Conservation (phyloP, 2,888 invertebrate genomes). For the Tachina lurida region DNA sequence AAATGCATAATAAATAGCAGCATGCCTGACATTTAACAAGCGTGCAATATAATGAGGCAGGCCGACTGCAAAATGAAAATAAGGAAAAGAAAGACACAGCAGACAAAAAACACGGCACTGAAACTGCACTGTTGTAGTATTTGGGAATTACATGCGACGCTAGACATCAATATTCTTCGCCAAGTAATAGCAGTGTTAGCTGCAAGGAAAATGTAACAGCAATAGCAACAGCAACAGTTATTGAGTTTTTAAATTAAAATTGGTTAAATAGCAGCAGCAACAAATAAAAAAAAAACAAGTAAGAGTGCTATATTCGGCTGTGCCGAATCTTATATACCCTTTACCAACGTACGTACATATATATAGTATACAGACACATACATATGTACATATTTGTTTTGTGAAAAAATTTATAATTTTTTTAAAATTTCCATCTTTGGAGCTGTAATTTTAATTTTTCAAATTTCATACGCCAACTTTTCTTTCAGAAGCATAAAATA, state of each 20-base stretch:
- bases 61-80: conserved; percentile 46
- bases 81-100: not conserved
- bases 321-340: too few relatives aligned
- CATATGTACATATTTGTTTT: too few relatives aligned
- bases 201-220: conserved; percentile 9
- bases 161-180: conserved; percentile 44
- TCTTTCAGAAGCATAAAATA: too few relatives aligned
- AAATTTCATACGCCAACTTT: too few relatives aligned
- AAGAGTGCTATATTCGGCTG: too few relatives aligned
- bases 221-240: conserved; percentile 54
- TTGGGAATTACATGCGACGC: not conserved
- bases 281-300: conserved; percentile 18
- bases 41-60: conserved; percentile 70
- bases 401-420: too few relatives aligned
- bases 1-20: conserved; percentile 74
- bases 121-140: conserved; percentile 7
- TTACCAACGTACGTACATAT: too few relatives aligned
- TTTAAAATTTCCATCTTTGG: too few relatives aligned
- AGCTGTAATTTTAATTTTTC: too few relatives aligned
- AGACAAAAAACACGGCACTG: conserved; percentile 36
- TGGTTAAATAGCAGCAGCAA: conserved; percentile 61
- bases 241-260: conserved; percentile 67
- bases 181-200: conserved; percentile 30
- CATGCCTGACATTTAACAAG: conserved; percentile 74
- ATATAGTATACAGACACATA: too few relatives aligned